Base-by-base conservation (phyloP, 2,797 vertebrate genomes). In the Amblyopsis hoosieri region DNA sequence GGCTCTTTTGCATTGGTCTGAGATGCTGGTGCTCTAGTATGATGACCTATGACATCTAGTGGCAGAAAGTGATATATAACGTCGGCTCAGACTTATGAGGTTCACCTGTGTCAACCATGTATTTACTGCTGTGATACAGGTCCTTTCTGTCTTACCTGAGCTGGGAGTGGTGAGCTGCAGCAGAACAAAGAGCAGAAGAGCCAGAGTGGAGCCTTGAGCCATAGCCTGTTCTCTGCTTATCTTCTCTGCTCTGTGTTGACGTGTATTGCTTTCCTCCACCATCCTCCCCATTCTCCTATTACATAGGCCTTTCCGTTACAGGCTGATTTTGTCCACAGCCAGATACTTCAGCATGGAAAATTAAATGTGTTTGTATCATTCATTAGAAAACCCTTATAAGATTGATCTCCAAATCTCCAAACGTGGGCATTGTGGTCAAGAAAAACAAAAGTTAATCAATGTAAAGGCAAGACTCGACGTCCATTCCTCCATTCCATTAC, bases 101-200 rank as follows among this genome's bases (percentile, higher is more conserved):
- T 42, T 9, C 37, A 42, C 0, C 37, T 42, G 37, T 42, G 10
- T 29, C 0, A 29, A 29, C 23, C 23, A 29, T 29, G 23, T 48
- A 48, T n/a, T 48, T 48, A 12, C 5, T 4, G 12, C 12, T 12
- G 12, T 48, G 12, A 12, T 48, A 48, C 12, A 10, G n/a, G 12
- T 14, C 47, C 10, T 6, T 12, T 17, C 13, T 45, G 33, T n/a
- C 29, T 77, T 76, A 90, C 88, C 88, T 71, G 76, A 71, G 23
- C 82, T 37, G n/a, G 65, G 69, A 29, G 72, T 37, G 29, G n/a
- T 10, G 54, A 75, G 33, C 8, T 76, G 77, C 45, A 87, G 68
- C 45, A 87, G 19, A 53, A 54, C 67, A 76, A 87, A 53, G 46
- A 86, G 48, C 64, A 82, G 62, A 42, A 42, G 37, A 42, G 8